Evolutionary conservation across 2,113 vertebrate species (phyloP).

Genomic region (Ochotona curzoniae): DNA sequence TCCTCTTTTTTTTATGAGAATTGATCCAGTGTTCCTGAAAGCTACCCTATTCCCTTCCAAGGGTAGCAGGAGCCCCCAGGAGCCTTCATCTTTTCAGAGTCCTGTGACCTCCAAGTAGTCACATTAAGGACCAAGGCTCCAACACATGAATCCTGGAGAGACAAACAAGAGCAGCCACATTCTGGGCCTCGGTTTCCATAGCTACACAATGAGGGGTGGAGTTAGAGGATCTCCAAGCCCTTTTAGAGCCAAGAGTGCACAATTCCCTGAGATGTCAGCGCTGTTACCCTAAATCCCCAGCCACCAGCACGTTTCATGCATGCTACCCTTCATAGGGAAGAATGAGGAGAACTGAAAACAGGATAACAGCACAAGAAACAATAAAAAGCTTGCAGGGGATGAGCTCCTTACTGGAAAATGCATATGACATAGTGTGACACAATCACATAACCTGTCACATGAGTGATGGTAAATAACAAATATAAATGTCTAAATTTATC

Average conservation of each 20-base stretch:
- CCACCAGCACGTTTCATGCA: not conserved
- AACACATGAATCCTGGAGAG: too few relatives aligned
- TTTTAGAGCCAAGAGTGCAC: not conserved
- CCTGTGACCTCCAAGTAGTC: too few relatives aligned
- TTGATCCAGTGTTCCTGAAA: too few relatives aligned
- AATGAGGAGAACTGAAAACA: not conserved
- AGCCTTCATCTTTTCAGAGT: too few relatives aligned
- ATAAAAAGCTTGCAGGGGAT: not conserved
- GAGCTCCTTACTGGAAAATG: not conserved
- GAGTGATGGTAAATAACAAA: not conserved
- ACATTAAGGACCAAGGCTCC: too few relatives aligned
- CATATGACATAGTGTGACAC: not conserved
- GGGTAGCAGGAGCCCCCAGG: too few relatives aligned
- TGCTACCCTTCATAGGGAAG: not conserved
- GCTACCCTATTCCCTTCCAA: too few relatives aligned
- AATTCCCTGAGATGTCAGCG: not conserved
- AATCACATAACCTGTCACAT: slow-evolving; percentile 47
- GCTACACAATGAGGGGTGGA: not conserved
- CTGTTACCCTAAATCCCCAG: not conserved
- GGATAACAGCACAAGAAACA: not conserved
- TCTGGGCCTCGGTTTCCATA: not conserved
- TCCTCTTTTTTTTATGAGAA: too few relatives aligned
- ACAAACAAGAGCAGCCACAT: too few relatives aligned
- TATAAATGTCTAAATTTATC: not conserved
- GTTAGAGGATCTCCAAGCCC: not conserved